Base-by-base conservation (phyloP, 2,113 vertebrate species). In the Burhinus bistriatus region DNA sequence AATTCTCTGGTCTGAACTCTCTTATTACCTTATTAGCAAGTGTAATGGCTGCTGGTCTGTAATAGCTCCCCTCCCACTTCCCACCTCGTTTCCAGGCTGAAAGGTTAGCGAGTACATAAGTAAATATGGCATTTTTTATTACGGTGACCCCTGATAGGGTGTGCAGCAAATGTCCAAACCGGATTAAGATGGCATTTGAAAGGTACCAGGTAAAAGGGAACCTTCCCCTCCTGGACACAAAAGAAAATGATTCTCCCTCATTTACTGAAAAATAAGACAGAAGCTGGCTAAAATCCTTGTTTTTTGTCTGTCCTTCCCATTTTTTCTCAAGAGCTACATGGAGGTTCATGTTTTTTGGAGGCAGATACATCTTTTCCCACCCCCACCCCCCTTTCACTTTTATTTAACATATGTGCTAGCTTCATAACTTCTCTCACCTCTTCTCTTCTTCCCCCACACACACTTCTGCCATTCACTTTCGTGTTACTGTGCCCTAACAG, bases 151-250 rank as follows among this genome's bases (percentile, higher is more conserved):
- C 66, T 30, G 26, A 14, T 20, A 58, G 85, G 2, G 11, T 32
- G 20, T 58, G 36, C 19, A 38, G 26, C 0, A 2, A 78, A 12
- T 1, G 3, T 47, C n/a, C 15, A 36, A 51, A 52, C 15, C 10
- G 8, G 11, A 32, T 26, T n/a, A 34, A 59, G 25, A 40, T 3
- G 9, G 14, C 15, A 40, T 36, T 14, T 11, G 58, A 30, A 19
- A 51, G 5, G 5, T 2, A 52, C 18, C 38, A 57, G 51, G 15
- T 9, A 40, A 52, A 76, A 75, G 5, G 21, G 29, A 70, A 65
- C 11, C 5, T 59, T 84, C 61, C 15, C 23, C 5, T 65, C 27
- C 47, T 55, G 52, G 23, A 44, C 47, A 86, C 13, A 45, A 22
- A 61, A 72, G 4, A 61, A 57, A 38, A 9, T 2, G 9, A 25